phyloP scores from a whole-genome alignment of 2,888 invertebrate genomes.

The Synanthedon formicaeformis region DNA sequence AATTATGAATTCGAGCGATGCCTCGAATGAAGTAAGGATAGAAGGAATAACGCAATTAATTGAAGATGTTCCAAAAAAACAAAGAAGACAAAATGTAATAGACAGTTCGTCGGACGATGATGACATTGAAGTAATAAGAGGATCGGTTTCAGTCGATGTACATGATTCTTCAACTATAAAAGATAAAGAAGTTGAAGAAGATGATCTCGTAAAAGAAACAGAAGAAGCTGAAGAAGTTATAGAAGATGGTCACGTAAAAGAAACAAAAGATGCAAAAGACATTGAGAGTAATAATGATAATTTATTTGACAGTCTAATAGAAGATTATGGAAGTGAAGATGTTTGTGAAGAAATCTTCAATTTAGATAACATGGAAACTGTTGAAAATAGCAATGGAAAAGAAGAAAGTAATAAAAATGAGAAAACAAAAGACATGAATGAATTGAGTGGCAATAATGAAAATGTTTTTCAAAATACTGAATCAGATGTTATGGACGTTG shows the following conservation, averaged over 20 bases:
- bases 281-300: background rate
- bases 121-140: constrained; percentile 16
- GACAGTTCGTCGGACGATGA: constrained; percentile 28
- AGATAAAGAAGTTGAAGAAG: background rate
- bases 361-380: background rate
- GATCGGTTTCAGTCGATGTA: constrained; percentile 19
- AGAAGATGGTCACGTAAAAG: background rate
- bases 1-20: background rate
- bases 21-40: background rate
- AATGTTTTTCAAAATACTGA: background rate
- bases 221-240: background rate
- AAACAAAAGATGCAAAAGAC: background rate
- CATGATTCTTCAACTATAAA: constrained; percentile 8
- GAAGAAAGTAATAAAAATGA: constrained; percentile 3
- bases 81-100: constrained; percentile 19
- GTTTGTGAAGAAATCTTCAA: constrained; percentile 5
- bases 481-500: constrained; percentile 38
- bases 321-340: constrained; percentile 3
- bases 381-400: too few species aligned
- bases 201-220: background rate
- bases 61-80: constrained; percentile 13
- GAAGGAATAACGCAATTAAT: background rate
- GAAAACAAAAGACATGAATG: background rate
- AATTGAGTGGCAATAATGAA: too few species aligned
- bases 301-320: too few species aligned